Conservation (phyloP, 2,888 invertebrate genomes). For the Acronicta leporina region DNA sequence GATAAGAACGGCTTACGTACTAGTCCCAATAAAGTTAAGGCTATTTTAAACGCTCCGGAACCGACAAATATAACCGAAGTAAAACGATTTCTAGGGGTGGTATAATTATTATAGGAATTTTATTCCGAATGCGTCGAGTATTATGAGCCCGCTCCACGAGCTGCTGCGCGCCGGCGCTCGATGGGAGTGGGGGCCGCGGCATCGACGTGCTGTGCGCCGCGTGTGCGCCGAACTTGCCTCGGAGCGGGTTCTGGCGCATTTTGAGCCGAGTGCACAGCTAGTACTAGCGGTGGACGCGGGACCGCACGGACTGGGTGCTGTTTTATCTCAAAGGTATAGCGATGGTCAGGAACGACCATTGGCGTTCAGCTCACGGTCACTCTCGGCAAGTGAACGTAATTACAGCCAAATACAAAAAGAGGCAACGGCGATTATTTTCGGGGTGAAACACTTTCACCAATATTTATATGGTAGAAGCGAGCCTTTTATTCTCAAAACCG, state of each 20-base stretch:
- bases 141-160: slow-evolving; percentile 8
- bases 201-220: slow-evolving; percentile 1
- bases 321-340: not conserved
- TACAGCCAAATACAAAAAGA: slow-evolving; percentile 10
- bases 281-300: slow-evolving; percentile 14
- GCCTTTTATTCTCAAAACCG: not conserved
- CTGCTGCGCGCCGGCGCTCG: not conserved
- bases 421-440: not conserved
- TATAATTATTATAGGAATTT: slow-evolving; percentile 18
- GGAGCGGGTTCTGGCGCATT: slow-evolving; percentile 45
- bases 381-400: not conserved
- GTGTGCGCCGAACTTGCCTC: slow-evolving; percentile 21
- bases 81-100: slow-evolving; percentile 9
- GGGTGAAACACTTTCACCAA: not conserved
- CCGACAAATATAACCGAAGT: slow-evolving; percentile 8
- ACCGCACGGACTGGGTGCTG: slow-evolving; percentile 7
- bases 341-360: not conserved
- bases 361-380: slow-evolving; percentile 4
- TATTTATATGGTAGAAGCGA: not conserved
- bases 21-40: slow-evolving; percentile 2
- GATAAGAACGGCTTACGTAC: slow-evolving; percentile 2
- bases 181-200: not conserved
- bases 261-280: slow-evolving; percentile 18
- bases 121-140: slow-evolving; percentile 2
- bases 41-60: slow-evolving; percentile 8